phyloP scores from a whole-genome alignment of 2,888 invertebrate genomes.

The Amphipyra tragopoginis region DNA sequence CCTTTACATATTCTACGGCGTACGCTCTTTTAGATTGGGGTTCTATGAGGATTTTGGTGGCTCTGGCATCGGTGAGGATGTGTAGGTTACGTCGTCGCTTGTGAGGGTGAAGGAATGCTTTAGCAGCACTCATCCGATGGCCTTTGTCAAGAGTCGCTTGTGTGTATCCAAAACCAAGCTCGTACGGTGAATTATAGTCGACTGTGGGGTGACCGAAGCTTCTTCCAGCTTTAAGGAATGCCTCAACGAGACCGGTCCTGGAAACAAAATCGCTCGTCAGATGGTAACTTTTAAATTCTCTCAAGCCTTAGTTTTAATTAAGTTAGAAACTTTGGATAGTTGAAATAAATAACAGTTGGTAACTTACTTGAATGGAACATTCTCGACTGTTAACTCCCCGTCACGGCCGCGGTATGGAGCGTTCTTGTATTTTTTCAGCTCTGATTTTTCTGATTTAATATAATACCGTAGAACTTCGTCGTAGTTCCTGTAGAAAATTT shows the following conservation, averaged over 20 bases:
- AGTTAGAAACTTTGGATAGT: slow-evolving; percentile 53
- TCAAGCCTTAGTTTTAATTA: slow-evolving; percentile 47
- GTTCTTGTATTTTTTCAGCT: slow-evolving; percentile 84
- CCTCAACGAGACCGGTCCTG: slow-evolving; percentile 87
- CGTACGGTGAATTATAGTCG: slow-evolving; percentile 91
- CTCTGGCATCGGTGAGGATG: slow-evolving; percentile 80
- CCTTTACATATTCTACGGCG: slow-evolving; percentile 92
- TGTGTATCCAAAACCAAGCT: slow-evolving; percentile 90
- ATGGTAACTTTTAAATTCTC: slow-evolving; percentile 20
- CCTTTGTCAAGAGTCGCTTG: slow-evolving; percentile 90
- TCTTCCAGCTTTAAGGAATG: slow-evolving; percentile 90
- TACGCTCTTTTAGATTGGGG: slow-evolving; percentile 91
- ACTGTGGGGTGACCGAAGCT: slow-evolving; percentile 88
- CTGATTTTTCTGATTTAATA: slow-evolving; percentile 90
- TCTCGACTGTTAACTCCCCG: slow-evolving; percentile 91
- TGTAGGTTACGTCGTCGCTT: slow-evolving; percentile 91
- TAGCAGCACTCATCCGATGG: slow-evolving; percentile 91
- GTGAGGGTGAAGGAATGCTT: slow-evolving; percentile 92
- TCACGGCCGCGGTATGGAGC: slow-evolving; percentile 90
- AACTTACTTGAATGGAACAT: slow-evolving; percentile 89
- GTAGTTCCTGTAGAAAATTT: slow-evolving; percentile 89
- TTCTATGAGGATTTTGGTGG: slow-evolving; percentile 84
- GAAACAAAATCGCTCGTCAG: slow-evolving; percentile 54
- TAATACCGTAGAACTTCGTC: slow-evolving; percentile 90
- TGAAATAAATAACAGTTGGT: slow-evolving; percentile 56